phyloP scores from a whole-genome alignment of 2,888 invertebrate species.

The Cerastis rubricosa region DNA sequence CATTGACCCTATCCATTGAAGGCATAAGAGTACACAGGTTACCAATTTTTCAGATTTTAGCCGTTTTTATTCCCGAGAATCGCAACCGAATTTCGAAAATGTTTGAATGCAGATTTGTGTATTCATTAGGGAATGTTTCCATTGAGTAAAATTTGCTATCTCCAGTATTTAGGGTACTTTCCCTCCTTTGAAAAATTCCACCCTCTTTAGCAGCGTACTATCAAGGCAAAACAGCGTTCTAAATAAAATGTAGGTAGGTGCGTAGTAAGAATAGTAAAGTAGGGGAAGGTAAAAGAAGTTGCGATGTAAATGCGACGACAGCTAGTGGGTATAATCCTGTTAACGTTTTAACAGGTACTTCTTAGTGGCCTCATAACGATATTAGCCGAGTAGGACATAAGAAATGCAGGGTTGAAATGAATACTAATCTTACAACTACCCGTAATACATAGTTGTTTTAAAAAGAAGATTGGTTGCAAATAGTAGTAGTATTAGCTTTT shows the following conservation, averaged over 20 bases:
- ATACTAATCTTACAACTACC: neutral
- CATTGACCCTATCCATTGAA: too few species aligned
- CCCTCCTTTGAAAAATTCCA: too few species aligned
- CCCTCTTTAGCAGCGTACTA: too few species aligned
- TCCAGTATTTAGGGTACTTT: too few species aligned
- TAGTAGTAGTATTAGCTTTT: neutral
- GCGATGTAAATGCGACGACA: constrained; percentile 55
- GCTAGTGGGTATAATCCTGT: constrained; percentile 79
- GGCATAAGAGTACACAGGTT: too few species aligned
- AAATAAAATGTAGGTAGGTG: constrained; percentile 18
- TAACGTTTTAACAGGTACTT: constrained; percentile 77
- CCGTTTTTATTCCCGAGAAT: too few species aligned
- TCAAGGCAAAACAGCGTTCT: neutral
- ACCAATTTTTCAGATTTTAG: too few species aligned
- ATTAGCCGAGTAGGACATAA: constrained; percentile 80
- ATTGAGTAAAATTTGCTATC: too few species aligned
- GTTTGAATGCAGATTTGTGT: too few species aligned
- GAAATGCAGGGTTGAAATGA: constrained; percentile 72
- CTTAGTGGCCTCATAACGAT: constrained; percentile 82
- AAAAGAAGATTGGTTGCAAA: neutral
- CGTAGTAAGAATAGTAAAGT: neutral
- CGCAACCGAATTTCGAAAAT: too few species aligned
- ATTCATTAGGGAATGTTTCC: too few species aligned
- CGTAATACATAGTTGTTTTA: neutral
- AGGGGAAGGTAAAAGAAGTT: constrained; percentile 6